Evolutionary conservation across 2,888 invertebrate species (phyloP).

Genomic region (Balanococcus diminutus): DNA sequence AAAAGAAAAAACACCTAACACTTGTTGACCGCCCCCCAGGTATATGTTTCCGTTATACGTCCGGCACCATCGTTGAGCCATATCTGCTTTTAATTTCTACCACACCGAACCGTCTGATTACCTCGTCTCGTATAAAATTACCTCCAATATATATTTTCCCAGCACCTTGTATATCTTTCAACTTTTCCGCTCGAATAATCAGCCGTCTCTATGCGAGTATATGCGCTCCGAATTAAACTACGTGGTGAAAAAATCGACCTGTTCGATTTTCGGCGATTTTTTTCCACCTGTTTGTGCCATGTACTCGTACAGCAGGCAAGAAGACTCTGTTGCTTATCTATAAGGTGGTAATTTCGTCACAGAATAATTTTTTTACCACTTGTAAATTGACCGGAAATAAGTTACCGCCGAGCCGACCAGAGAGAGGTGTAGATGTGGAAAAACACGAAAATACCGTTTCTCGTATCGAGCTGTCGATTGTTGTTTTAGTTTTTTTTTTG

Average conservation of each 20-base stretch:
- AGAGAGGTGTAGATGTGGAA: constrained; percentile 10
- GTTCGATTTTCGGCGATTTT: constrained; percentile 15
- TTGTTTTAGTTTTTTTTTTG: neutral
- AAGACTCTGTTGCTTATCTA: neutral
- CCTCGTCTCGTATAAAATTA: neutral
- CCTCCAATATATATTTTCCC: neutral
- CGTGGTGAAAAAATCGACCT: neutral
- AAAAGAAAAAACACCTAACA: neutral
- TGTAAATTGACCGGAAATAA: constrained; percentile 23
- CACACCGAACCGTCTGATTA: neutral
- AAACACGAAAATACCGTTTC: constrained; percentile 30
- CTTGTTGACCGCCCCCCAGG: constrained; percentile 21
- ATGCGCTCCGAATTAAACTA: neutral
- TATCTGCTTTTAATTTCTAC: neutral
- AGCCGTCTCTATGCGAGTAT: neutral
- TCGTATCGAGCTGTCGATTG: constrained; percentile 16
- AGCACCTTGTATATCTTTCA: neutral
- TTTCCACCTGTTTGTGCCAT: neutral
- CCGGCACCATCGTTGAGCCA: neutral
- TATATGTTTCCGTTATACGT: constrained; percentile 16
- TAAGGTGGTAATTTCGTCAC: constrained; percentile 30
- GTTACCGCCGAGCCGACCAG: neutral
- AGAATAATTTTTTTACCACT: neutral
- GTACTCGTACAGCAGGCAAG: neutral
- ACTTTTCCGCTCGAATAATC: constrained; percentile 22